A percentile compares a stretch with the other conserved stretches of the same genome.
Evolutionary conservation across 2,888 invertebrate genomes (phyloP).

Genomic region (Exocentrus adspersus): DNA sequence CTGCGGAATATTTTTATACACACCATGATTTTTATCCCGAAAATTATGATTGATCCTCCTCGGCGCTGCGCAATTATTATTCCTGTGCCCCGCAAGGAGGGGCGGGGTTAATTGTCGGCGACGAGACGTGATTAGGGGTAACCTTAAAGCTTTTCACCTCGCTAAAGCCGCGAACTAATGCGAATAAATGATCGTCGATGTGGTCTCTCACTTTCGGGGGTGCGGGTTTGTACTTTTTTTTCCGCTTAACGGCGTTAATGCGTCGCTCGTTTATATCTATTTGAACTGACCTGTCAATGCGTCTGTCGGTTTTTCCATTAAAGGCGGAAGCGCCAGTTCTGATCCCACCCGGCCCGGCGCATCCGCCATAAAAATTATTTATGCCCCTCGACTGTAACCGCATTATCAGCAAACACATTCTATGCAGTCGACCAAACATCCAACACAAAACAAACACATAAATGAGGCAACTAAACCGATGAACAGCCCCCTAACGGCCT

Average conservation of each 20-base stretch:
- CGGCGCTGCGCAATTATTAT: too few species aligned
- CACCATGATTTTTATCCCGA: too few species aligned
- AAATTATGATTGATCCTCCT: slow-evolving; percentile 18
- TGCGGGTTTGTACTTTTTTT: not conserved
- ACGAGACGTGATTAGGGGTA: slow-evolving; percentile 24
- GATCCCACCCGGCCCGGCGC: too few species aligned
- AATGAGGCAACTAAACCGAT: not conserved
- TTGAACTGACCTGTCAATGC: too few species aligned
- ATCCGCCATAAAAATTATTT: too few species aligned
- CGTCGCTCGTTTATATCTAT: slow-evolving; percentile 13
- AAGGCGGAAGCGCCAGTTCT: too few species aligned
- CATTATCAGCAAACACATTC: too few species aligned
- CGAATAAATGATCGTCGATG: slow-evolving; percentile 21
- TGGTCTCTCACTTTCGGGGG: not conserved
- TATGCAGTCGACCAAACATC: too few species aligned
- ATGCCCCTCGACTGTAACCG: too few species aligned
- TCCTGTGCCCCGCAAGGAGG: not conserved
- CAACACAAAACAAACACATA: too few species aligned
- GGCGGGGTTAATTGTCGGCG: slow-evolving; percentile 21
- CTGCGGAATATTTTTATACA: too few species aligned
- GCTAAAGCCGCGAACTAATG: slow-evolving; percentile 7
- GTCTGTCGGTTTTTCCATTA: too few species aligned
- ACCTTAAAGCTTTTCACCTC: slow-evolving; percentile 23
- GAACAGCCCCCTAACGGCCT: not conserved
- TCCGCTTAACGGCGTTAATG: slow-evolving; percentile 1